Evolutionary conservation across 2,797 vertebrate species (phyloP).

Genomic region (Nannoperca obscura): DNA sequence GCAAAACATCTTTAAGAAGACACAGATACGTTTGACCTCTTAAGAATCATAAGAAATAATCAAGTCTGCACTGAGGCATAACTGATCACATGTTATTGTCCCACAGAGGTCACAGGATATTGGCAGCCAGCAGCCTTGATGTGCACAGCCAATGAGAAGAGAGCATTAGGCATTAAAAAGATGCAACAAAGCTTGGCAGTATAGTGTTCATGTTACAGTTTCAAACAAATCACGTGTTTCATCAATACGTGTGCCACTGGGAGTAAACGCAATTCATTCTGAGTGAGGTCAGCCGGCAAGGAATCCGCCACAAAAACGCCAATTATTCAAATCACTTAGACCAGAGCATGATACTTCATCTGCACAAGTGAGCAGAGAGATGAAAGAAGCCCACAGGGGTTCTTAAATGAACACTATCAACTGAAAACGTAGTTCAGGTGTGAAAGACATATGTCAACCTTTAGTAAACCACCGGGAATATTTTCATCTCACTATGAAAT

Average conservation of each 20-base stretch:
- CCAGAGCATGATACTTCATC: not conserved
- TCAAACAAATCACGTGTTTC: slow-evolving; percentile 25
- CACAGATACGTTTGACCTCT: slow-evolving; percentile 11
- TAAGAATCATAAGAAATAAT: slow-evolving; percentile 26
- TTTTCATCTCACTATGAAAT: not conserved
- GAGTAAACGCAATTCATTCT: not conserved
- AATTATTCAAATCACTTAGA: not conserved
- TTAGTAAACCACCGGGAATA: not conserved
- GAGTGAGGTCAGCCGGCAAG: not conserved
- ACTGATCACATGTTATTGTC: slow-evolving; percentile 67
- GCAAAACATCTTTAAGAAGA: slow-evolving; percentile 12
- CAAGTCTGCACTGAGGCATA: slow-evolving; percentile 29
- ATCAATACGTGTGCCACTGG: not conserved
- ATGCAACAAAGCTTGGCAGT: slow-evolving; percentile 14
- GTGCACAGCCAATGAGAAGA: slow-evolving; percentile 39
- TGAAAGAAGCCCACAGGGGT: not conserved
- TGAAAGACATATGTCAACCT: not conserved
- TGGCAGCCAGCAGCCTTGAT: slow-evolving; percentile 51
- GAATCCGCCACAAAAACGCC: not conserved
- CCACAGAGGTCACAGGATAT: slow-evolving; percentile 66
- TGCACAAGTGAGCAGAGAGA: not conserved
- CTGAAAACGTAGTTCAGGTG: not conserved
- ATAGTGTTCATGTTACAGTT: slow-evolving; percentile 17
- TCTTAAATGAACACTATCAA: not conserved
- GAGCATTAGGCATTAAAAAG: slow-evolving; percentile 41